Evolutionary conservation across 2,113 vertebrate species (phyloP).

Genomic region (Calypte anna): DNA sequence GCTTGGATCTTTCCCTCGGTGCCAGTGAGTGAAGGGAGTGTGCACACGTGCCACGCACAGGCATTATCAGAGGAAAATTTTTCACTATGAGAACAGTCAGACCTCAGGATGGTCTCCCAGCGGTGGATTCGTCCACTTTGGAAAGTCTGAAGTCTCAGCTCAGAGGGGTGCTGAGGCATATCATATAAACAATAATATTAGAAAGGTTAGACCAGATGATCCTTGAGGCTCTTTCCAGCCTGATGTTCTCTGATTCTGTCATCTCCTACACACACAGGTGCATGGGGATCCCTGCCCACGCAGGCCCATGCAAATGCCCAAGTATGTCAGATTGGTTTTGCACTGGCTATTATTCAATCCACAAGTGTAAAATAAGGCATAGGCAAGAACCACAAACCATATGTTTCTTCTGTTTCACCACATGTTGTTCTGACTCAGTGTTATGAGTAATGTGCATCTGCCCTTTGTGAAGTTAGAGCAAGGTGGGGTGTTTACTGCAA

Average conservation of each 20-base stretch:
- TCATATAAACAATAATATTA: too few species aligned
- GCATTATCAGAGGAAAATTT: too few species aligned
- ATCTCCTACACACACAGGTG: background rate
- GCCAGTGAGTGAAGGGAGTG: fast-evolving
- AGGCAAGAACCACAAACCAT: slow-evolving; percentile 26
- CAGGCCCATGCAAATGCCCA: background rate
- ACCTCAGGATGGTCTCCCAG: too few species aligned
- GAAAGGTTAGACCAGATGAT: too few species aligned
- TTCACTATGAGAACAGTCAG: too few species aligned
- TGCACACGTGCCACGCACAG: background rate
- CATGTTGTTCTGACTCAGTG: background rate
- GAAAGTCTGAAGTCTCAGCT: too few species aligned
- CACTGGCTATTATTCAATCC: slow-evolving; percentile 35
- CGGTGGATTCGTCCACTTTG: too few species aligned
- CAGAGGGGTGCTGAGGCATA: too few species aligned
- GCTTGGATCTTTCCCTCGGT: background rate
- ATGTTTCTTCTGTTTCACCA: slow-evolving; percentile 3
- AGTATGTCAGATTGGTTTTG: background rate
- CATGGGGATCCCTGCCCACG: background rate
- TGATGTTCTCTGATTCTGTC: too few species aligned
- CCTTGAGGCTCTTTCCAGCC: too few species aligned
- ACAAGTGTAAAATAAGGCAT: background rate
- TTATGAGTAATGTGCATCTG: background rate
- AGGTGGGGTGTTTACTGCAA: background rate
- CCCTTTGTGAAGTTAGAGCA: background rate